These are phyloP conservation scores for Xenops minutus DNA, from an alignment of 2,797 vertebrate genomes.

Conservation along the genomic window DNA sequence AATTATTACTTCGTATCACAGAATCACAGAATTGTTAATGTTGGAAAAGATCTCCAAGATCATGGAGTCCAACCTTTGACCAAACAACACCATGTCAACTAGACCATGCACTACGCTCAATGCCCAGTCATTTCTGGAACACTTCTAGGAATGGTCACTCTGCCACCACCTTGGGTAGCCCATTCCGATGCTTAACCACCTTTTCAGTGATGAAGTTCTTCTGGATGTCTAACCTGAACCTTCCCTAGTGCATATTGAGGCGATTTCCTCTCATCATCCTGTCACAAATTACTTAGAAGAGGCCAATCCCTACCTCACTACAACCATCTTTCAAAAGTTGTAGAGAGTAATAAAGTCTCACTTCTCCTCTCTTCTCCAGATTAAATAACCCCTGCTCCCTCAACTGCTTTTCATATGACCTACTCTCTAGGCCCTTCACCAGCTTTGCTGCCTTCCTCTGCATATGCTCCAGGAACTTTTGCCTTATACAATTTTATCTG, in stretches of 20 bases:
- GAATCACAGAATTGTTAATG: not conserved
- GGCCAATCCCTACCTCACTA: accelerated
- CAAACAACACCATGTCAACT: not conserved
- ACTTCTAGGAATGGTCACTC: not conserved
- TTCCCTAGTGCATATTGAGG: not conserved
- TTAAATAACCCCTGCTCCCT: not conserved
- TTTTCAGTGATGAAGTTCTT: not conserved
- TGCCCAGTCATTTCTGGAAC: not conserved
- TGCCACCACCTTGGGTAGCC: not conserved
- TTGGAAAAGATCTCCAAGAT: not conserved
- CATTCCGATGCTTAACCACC: not conserved
- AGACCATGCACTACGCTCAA: not conserved
- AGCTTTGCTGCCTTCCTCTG: not conserved
- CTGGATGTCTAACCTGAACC: not conserved
- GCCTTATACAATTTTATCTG: not conserved
- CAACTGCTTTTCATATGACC: accelerated
- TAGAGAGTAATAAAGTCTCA: not conserved
- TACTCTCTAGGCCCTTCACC: not conserved
- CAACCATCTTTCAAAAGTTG: not conserved
- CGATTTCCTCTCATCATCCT: not conserved
- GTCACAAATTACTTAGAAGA: not conserved
- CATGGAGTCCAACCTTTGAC: not conserved
- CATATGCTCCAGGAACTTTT: not conserved
- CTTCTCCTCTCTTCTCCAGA: not conserved
- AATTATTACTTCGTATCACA: not conserved